Percentiles rank a stretch among this genome's conserved stretches.
Conservation (phyloP, 2,797 vertebrate genomes). For the Morelia viridis region DNA sequence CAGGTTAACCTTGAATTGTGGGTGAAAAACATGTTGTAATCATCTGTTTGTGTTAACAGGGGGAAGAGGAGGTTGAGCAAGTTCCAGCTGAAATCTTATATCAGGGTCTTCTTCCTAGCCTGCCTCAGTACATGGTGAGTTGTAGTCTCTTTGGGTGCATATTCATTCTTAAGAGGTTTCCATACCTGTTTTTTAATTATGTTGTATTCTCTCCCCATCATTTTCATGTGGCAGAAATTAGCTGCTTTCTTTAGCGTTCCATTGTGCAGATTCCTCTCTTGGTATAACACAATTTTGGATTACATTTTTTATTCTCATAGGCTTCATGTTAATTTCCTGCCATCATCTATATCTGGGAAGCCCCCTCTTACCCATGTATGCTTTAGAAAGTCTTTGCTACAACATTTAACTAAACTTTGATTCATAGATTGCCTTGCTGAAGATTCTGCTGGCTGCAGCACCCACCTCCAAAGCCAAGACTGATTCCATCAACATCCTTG, state of each 20-base stretch:
- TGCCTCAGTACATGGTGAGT: constrained; percentile 98
- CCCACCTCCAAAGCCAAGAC: constrained; percentile 99
- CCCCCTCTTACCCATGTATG: not conserved
- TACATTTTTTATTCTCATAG: not conserved
- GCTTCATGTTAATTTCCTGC: not conserved
- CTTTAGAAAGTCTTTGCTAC: not conserved
- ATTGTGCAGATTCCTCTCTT: not conserved
- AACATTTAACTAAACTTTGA: not conserved
- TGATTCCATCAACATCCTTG: constrained; percentile 97
- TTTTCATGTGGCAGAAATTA: not conserved
- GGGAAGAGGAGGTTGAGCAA: constrained; percentile 94
- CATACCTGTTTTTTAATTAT: not conserved
- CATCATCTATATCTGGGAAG: not conserved
- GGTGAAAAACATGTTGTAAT: not conserved
- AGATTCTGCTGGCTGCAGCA: constrained; percentile 94
- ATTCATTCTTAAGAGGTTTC: not conserved
- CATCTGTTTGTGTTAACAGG: constrained; percentile 71
- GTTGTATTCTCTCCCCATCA: not conserved
- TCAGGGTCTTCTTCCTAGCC: constrained; percentile 94
- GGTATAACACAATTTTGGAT: not conserved
- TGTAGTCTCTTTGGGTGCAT: not conserved
- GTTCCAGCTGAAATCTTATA: constrained; percentile 91
- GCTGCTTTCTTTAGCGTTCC: not conserved
- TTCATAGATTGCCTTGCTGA: constrained; percentile 90
- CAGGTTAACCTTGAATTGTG: not conserved